These are phyloP conservation scores for Melikaiella ostensackeni DNA, from an alignment of 2,888 invertebrate genomes.

Conservation along the genomic window DNA sequence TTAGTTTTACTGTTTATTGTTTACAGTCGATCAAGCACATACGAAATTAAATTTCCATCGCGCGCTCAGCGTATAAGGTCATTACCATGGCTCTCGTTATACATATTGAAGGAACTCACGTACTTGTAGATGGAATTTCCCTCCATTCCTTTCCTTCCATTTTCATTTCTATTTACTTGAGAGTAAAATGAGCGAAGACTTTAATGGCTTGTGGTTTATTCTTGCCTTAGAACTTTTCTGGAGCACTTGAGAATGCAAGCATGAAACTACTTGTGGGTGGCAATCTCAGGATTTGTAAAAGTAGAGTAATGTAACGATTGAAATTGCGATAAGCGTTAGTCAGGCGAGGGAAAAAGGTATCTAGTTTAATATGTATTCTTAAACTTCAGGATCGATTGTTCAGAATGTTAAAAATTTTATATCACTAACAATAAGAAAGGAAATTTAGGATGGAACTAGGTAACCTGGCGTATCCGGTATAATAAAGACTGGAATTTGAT, in stretches of 20 bases:
- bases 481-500: not conserved
- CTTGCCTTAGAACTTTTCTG: not conserved
- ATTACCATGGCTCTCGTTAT: not conserved
- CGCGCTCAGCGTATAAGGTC: not conserved
- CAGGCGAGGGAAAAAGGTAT: not conserved
- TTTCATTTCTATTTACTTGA: not conserved
- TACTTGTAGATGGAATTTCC: not conserved
- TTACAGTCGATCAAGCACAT: not conserved
- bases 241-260: not conserved
- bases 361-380: not conserved
- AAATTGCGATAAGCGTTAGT: not conserved
- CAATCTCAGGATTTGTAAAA: not conserved
- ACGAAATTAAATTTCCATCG: not conserved
- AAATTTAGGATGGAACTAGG: not conserved
- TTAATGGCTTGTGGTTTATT: not conserved
- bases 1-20: constrained; percentile 6
- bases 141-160: not conserved
- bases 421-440: not conserved
- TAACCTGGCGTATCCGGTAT: not conserved
- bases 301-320: not conserved
- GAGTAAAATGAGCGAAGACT: not conserved
- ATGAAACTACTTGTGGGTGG: not conserved
- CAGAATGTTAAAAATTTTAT: not conserved
- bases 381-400: not conserved
- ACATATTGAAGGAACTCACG: not conserved